Evolutionary conservation across 2,797 vertebrate genomes (phyloP), one percentile per base, ranked within the genome.

Genomic region (Ataeniobius toweri): DNA sequence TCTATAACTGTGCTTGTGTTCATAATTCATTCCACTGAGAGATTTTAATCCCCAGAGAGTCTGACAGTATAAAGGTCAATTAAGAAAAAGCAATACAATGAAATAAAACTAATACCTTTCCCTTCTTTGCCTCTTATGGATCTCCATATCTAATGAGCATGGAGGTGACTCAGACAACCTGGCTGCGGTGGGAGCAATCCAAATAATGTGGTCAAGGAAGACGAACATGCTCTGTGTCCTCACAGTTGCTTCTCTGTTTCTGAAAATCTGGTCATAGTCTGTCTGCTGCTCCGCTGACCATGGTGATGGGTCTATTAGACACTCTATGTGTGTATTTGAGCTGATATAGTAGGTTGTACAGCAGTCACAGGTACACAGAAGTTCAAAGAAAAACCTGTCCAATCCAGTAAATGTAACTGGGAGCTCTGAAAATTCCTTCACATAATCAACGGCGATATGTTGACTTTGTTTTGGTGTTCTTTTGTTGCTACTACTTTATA

Each of bases 111-210:
- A n/a, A 56, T 50, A 58, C 1, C 22, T 36, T 31, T 39, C 61
- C 46, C 48, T 44, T 3, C 39, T 50, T 53, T 13, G 10, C 51
- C 44, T 71, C 71, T 78, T 75, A 73, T 78, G 39, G 87, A 89
- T 89, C 81, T 89, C 26, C 89, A 81, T 90, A 83, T 87, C 86
- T 88, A 91, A 92, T 71, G 67, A 86, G 89, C 85, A 20, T 85
- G 84, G 84, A 83, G 91, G 90, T 89, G 90, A 91, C 85, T 81
- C 44, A 61, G 76, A 77, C 13, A 80, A 81, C 81, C 80, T 80
- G 85, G 85, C 80, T 56, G 44, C 7, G 59, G 12, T 68, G 20
- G n/a, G 74, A 41, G 31, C 76, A 85, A 79, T 83, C 85, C 89
- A 85, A 91, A 92, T 88, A 90, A 76, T 86, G 86, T 39, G 6